Percentiles rank a stretch among this genome's conserved stretches.
Evolutionary conservation across 2,113 vertebrate species (phyloP).

Genomic region (Pungitius pungitius): DNA sequence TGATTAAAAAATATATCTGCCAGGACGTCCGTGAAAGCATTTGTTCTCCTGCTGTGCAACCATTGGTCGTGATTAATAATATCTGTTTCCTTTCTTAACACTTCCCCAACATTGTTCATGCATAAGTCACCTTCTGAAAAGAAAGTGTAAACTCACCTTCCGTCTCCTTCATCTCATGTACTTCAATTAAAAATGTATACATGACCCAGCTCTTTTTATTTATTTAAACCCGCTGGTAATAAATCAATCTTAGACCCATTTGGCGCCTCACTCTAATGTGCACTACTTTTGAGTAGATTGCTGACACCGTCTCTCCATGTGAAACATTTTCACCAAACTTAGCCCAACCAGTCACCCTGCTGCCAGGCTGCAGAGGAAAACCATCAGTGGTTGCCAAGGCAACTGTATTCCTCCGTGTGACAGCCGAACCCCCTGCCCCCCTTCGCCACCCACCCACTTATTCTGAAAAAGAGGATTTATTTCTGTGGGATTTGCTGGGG

Average conservation of each 20-base stretch:
- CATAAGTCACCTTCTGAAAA: background rate
- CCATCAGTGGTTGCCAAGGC: constrained; percentile 75
- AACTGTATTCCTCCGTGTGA: constrained; percentile 72
- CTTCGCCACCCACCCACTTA: constrained; percentile 4
- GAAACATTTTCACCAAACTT: constrained; percentile 61
- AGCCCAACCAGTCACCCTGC: constrained; percentile 46
- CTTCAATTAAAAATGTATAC: background rate
- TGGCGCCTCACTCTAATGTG: constrained; percentile 7
- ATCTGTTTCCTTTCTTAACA: background rate
- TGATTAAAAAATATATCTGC: background rate
- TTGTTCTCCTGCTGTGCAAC: background rate
- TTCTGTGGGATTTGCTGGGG: constrained; percentile 68
- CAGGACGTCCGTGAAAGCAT: background rate
- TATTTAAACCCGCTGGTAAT: background rate
- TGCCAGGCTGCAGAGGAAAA: constrained; percentile 63
- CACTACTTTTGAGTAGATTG: constrained; percentile 34
- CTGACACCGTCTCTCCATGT: constrained; percentile 24
- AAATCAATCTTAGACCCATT: constrained; percentile 16
- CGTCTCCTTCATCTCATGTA: constrained; percentile 1
- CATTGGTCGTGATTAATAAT: background rate
- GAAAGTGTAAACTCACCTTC: background rate
- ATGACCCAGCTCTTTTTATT: constrained; percentile 13
- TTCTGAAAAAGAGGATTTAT: constrained; percentile 68
- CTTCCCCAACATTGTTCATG: background rate
- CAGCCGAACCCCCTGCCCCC: constrained; percentile 47